phyloP scores from a whole-genome alignment of 2,888 invertebrate species.

The Cyaniris semiargus region DNA sequence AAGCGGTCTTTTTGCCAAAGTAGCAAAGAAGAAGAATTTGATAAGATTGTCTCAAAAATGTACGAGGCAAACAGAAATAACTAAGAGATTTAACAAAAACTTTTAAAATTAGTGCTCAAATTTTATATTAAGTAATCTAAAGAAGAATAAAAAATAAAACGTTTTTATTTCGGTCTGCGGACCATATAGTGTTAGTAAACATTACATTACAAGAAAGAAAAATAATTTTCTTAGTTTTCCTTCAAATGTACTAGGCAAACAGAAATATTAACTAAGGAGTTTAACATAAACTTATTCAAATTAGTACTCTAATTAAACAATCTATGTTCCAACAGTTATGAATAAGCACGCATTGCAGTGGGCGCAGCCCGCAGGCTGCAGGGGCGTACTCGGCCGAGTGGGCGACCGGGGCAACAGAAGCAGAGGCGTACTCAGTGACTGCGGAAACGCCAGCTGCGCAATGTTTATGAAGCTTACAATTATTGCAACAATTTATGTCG shows the following conservation, averaged over 20 bases:
- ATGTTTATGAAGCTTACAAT: slow-evolving; percentile 12
- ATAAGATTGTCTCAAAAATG: too few species aligned
- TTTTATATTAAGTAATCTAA: too few species aligned
- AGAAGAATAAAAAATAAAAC: too few species aligned
- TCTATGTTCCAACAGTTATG: neutral
- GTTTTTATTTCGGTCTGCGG: too few species aligned
- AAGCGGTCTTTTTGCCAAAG: too few species aligned
- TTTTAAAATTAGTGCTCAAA: too few species aligned
- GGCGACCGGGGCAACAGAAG: neutral
- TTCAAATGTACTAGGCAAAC: neutral
- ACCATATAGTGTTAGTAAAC: too few species aligned
- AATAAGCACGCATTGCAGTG: slow-evolving; percentile 9
- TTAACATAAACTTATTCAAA: neutral
- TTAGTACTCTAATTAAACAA: neutral
- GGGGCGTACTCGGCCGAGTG: neutral
- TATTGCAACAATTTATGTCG: slow-evolving; percentile 2
- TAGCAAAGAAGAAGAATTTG: too few species aligned
- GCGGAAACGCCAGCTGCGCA: neutral
- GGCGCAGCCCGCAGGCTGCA: slow-evolving; percentile 13
- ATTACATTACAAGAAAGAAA: too few species aligned
- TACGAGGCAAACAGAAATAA: too few species aligned
- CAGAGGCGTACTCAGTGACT: neutral
- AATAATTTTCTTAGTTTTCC: too few species aligned
- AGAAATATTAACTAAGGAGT: neutral
- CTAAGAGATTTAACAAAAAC: too few species aligned